phyloP scores from a whole-genome alignment of 2,113 vertebrate species.

The Pseudois nayaur region DNA sequence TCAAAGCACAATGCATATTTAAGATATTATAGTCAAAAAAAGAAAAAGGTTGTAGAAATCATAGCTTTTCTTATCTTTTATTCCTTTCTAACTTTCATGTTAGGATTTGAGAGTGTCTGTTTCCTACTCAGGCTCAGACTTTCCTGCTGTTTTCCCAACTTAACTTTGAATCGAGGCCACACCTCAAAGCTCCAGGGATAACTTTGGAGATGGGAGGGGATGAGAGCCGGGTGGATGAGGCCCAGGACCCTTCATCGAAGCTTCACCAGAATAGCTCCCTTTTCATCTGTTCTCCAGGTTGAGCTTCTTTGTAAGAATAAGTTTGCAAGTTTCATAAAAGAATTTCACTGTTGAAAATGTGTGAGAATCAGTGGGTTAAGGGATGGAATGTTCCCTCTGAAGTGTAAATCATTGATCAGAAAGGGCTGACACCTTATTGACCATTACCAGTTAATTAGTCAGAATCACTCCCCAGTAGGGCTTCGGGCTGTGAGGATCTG shows the following conservation, averaged over 20 bases:
- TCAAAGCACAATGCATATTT: not conserved
- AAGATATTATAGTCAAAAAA: not conserved
- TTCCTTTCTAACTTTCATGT: not conserved
- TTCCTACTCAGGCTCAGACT: not conserved
- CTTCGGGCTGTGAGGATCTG: not conserved
- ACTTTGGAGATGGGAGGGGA: not conserved
- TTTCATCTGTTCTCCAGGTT: not conserved
- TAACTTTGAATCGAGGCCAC: conserved; percentile 20
- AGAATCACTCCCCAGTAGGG: not conserved
- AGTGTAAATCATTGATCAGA: not conserved
- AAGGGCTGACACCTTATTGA: not conserved
- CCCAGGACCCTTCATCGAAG: not conserved
- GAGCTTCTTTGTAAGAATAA: conserved; percentile 9
- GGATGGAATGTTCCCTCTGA: not conserved
- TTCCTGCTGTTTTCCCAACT: not conserved
- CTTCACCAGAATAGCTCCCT: not conserved
- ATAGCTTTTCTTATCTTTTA: not conserved
- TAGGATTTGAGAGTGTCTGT: not conserved
- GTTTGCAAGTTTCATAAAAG: conserved; percentile 36
- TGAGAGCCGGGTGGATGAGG: not conserved
- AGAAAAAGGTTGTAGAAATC: not conserved
- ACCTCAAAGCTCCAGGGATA: not conserved
- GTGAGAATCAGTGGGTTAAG: conserved; percentile 12
- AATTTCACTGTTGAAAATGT: conserved; percentile 12
- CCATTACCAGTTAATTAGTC: not conserved